Base-by-base conservation (phyloP, 2,888 invertebrate species). In the Papilio demoleus region DNA sequence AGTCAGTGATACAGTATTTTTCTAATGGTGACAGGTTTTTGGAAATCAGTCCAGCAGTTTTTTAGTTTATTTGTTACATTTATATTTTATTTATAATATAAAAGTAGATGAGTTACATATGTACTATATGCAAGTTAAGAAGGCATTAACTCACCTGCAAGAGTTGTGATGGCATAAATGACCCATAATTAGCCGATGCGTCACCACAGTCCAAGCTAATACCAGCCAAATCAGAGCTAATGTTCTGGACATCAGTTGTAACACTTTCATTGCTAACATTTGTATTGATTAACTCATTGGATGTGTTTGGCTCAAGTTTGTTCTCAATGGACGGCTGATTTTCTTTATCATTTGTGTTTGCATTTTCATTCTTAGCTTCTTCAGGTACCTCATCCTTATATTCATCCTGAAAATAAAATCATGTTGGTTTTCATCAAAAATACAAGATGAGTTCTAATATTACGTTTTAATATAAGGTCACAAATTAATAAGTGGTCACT, bases 331-430 rank as follows among this genome's bases (percentile, higher is more conserved):
- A 76, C 59, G 73, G 71, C 67, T 74, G 68, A 5, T 79, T 79
- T 68, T 77, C 76, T 66, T 73, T 81, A 59, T 77, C 75, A 56
- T 72, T 78, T n/a, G 77, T 72, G 53, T 74, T 69, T 70, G 74
- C 64, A 73, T 74, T 70, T 72, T 76, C 70, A 73, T 72, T 66
- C 86, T 75, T 83, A 84, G 65, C 38, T 74, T 87, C 80, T 2
- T 79, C 77, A 36, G 78, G 75, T 42, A 79, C 80, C 38, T 92
- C 88, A 81, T 95, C 94, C 77, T 93, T 93, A 75, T 94, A 95
- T 75, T 95, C 95, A 78, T 94, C 94, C 94, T 95, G 88, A 69
- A 93, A 93, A 72, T 17, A 22, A 60, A 31, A n/a, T 11, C 31
- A 40, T n/a, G 4, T 40, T 31, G 3, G 6, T 31, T 31, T 31